These are phyloP conservation scores for Caenorhabditis sp. DNA, from an alignment of 2,888 invertebrate species.

Conservation along the genomic window DNA sequence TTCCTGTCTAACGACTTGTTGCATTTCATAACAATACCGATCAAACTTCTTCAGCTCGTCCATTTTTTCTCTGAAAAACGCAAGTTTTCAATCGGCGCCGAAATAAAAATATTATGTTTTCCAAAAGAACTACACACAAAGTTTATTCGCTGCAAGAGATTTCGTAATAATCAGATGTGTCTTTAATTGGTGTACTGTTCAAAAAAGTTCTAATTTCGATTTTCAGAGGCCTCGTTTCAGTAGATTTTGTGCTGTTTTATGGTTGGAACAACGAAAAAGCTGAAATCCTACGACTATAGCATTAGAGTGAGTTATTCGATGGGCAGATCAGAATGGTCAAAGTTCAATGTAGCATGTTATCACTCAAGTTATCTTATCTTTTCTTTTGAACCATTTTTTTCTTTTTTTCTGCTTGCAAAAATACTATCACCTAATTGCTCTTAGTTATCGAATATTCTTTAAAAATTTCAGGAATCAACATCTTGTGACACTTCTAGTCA, in stretches of 20 bases:
- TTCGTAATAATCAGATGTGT: background rate
- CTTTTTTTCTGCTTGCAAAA: background rate
- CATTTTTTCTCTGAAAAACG: constrained; percentile 1
- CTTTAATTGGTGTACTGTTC: background rate
- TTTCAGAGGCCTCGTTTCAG: background rate
- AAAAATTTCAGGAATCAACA: constrained; percentile 26
- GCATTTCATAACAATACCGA: constrained; percentile 15
- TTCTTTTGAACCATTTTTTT: background rate
- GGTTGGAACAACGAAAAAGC: constrained; percentile 7
- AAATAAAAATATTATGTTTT: background rate
- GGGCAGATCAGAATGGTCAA: background rate
- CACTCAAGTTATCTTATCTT: background rate
- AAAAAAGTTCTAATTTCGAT: background rate
- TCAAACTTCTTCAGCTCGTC: constrained; percentile 3
- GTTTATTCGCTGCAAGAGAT: background rate
- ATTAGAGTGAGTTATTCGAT: constrained; percentile 15
- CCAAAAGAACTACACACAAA: background rate
- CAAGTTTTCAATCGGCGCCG: background rate
- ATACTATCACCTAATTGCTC: background rate
- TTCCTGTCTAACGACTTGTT: constrained; percentile 4
- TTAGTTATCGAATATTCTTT: constrained; percentile 9
- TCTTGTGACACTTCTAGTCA: constrained; percentile 22
- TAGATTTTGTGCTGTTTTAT: background rate
- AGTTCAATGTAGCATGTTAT: background rate
- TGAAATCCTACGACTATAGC: constrained; percentile 37